Conservation (phyloP, 2,888 invertebrate genomes). For the Limnephilus marmoratus region DNA sequence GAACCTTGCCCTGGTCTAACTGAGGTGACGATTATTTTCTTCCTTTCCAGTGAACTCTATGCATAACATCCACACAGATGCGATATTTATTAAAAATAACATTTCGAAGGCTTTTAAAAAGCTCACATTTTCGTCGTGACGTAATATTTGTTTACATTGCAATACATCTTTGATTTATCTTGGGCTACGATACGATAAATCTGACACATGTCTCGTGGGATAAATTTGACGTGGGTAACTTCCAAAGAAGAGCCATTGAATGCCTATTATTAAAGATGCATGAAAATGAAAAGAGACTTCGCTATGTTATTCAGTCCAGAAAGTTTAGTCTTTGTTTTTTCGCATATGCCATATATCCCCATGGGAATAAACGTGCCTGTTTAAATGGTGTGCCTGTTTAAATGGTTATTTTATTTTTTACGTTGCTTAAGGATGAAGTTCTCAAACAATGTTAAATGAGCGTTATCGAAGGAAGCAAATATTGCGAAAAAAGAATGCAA, state of each 20-base stretch:
- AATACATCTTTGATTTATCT: not conserved
- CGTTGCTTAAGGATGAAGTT: not conserved
- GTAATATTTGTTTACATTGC: not conserved
- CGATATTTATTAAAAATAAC: not conserved
- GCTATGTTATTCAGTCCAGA: not conserved
- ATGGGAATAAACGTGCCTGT: not conserved
- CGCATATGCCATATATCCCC: not conserved
- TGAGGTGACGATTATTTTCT: too few relatives aligned
- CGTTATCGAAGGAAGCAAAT: too few relatives aligned
- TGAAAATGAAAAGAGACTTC: not conserved
- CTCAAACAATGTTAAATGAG: not conserved
- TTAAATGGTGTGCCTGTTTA: not conserved
- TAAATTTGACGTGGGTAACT: not conserved
- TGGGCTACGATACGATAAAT: not conserved
- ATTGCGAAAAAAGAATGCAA: too few relatives aligned
- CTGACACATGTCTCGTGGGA: not conserved
- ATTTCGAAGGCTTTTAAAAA: not conserved
- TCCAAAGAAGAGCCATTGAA: not conserved
- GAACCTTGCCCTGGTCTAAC: too few relatives aligned
- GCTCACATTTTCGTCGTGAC: not conserved
- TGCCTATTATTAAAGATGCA: not conserved
- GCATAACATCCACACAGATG: too few relatives aligned
- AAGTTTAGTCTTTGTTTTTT: not conserved
- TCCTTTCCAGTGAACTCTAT: too few relatives aligned
- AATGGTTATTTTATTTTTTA: not conserved